Evolutionary conservation across 2,113 vertebrate genomes (phyloP).

Genomic region (Rallus limicola): DNA sequence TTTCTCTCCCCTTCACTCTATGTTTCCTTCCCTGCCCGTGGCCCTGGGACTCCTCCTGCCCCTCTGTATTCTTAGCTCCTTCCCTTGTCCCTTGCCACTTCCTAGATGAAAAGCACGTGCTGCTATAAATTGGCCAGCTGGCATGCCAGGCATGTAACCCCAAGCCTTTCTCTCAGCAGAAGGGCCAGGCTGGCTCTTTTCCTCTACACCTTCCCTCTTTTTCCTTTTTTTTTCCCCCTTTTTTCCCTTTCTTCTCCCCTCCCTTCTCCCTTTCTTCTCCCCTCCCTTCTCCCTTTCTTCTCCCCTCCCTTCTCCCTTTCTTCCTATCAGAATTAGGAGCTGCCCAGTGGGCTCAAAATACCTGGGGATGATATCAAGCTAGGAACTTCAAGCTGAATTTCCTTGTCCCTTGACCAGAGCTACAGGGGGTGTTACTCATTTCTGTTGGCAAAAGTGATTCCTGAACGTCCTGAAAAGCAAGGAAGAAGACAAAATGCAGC

Average conservation of each 20-base stretch:
- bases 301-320: neutral
- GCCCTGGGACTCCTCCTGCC: neutral
- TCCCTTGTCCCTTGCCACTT: neutral
- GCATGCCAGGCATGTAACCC: neutral
- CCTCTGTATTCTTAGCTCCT: neutral
- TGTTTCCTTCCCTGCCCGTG: neutral
- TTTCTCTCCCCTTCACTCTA: neutral
- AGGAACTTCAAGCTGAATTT: neutral
- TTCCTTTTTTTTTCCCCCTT: too few species aligned
- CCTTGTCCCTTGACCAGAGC: neutral
- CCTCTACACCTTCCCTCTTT: too few species aligned
- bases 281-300: too few species aligned
- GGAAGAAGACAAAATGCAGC: neutral
- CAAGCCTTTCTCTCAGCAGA: neutral
- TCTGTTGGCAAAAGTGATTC: neutral
- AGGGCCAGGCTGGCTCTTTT: neutral
- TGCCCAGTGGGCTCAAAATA: neutral
- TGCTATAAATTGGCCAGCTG: neutral
- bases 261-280: too few species aligned
- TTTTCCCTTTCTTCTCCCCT: too few species aligned
- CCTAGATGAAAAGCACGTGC: neutral
- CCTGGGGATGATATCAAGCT: neutral
- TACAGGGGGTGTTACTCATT: neutral
- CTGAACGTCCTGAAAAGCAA: neutral
- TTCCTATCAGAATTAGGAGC: neutral